Conservation (phyloP, 2,888 invertebrate genomes). For the Galerucella nymphaeae region DNA sequence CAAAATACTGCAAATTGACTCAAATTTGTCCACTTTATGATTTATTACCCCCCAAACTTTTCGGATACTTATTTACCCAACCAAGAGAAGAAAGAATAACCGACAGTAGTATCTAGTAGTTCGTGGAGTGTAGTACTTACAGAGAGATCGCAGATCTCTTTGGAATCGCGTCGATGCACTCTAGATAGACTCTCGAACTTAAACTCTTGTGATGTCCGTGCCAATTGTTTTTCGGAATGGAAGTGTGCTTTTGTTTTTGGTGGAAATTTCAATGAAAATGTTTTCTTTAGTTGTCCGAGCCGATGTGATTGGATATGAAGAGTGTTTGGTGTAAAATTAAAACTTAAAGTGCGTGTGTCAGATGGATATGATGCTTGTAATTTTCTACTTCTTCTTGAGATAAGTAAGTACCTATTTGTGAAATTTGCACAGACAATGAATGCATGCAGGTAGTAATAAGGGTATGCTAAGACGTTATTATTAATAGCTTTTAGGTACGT, state of each 20-base stretch:
- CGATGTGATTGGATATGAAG: background rate
- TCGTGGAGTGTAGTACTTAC: constrained; percentile 26
- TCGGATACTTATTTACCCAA: constrained; percentile 15
- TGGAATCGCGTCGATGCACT: constrained; percentile 27
- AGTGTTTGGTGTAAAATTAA: constrained; percentile 23
- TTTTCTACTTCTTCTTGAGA: constrained; percentile 26
- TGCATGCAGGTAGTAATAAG: constrained; percentile 28
- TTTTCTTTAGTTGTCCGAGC: constrained; percentile 7
- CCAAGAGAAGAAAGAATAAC: constrained; percentile 12
- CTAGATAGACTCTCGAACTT: constrained; percentile 23
- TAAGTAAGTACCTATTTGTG: constrained; percentile 36
- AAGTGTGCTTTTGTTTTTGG: constrained; percentile 35
- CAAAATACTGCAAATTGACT: constrained; percentile 36
- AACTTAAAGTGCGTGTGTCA: constrained; percentile 23
- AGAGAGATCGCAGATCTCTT: constrained; percentile 35
- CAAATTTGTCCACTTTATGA: constrained; percentile 38
- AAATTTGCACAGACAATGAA: constrained; percentile 31
- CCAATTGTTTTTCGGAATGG: constrained; percentile 25
- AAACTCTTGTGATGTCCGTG: constrained; percentile 17
- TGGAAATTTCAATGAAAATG: constrained; percentile 25
- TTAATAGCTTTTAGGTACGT: background rate
- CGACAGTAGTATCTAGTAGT: constrained; percentile 33
- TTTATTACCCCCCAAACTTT: constrained; percentile 18
- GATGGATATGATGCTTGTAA: constrained; percentile 25
- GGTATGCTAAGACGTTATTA: background rate